Percentiles rank a stretch among this genome's conserved stretches.
Conservation (phyloP, 2,113 vertebrate genomes). For the Ondatra zibethicus region DNA sequence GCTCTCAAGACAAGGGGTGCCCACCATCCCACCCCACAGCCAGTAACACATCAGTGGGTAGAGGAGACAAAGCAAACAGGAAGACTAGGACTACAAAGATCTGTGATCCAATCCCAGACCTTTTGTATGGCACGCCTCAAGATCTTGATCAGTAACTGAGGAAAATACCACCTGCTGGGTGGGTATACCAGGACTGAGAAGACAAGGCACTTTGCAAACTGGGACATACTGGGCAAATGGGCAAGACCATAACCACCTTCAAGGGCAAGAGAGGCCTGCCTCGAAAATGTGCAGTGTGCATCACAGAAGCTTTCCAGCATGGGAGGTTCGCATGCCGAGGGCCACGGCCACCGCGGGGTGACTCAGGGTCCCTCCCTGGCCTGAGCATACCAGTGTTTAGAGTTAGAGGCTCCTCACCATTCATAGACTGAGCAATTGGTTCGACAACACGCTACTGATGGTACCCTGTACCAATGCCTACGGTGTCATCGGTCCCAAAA, state of each 20-base stretch:
- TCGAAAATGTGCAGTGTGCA: neutral
- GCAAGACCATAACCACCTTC: too few species aligned
- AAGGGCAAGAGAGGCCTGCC: neutral
- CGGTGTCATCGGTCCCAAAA: neutral
- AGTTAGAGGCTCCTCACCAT: neutral
- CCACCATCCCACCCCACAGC: neutral
- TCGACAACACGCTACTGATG: neutral
- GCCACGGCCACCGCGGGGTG: neutral
- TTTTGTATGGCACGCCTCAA: neutral
- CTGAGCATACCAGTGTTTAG: rapidly evolving
- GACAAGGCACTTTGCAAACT: neutral
- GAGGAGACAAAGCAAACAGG: neutral
- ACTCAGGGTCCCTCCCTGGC: neutral
- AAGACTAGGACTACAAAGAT: neutral
- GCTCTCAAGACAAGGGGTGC: neutral
- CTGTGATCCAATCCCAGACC: neutral
- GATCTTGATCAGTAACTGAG: neutral
- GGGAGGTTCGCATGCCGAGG: neutral
- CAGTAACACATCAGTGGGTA: neutral
- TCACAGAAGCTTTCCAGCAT: neutral
- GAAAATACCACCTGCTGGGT: neutral
- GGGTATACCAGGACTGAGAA: neutral
- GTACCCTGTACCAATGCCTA: neutral
- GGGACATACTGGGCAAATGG: neutral
- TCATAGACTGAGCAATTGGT: neutral